Evolutionary conservation across 2,888 invertebrate species (phyloP), one percentile per base, ranked within the genome.

Genomic region (Erebia ligea): DNA sequence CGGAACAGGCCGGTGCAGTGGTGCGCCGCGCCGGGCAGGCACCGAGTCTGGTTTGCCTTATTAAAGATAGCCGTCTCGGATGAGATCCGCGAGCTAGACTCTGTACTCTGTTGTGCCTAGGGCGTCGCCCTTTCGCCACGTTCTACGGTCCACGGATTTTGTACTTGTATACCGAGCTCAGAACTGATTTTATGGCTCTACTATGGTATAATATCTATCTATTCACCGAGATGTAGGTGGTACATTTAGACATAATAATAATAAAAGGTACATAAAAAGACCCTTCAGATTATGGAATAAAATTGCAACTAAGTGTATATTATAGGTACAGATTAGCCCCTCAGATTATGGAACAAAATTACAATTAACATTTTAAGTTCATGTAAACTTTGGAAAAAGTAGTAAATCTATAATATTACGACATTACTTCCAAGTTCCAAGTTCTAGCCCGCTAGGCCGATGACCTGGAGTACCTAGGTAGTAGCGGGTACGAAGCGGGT

Each of bases 71-170:
- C 75, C 78, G 82, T 79, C 79, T 76, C 81, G 80, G 81, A 81
- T 80, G 81, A 78, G 75, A 74, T 78, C 71, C 81, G 83, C 84
- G 84, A 84, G 84, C 86, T 86, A 84, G 82, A 79, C 75, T 78
- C 80, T 80, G 78, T 80, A 79, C 75, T 78, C 80, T 80, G 78
- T 80, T 79, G 79, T 79, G 81, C 78, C 80, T 74, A 86, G 88
- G 86, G 85, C 86, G 85, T 84, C 85, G 86, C 82, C 81, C 86
- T 81, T 86, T 84, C 80, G 79, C 78, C 84, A 85, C 82, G 83
- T 79, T 81, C 77, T 81, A 85, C 84, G 86, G 81, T 84, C 80
- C 82, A 82, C 78, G 77, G 81, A 78, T 77, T 80, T 76, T 76
- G 76, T 78, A 78, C 77, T 78, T 75, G 70, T 58, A 65, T 72